Evolutionary conservation across 2,888 invertebrate species (phyloP), one percentile per base, ranked within the genome.

Genomic region (Drosophila borealis): DNA sequence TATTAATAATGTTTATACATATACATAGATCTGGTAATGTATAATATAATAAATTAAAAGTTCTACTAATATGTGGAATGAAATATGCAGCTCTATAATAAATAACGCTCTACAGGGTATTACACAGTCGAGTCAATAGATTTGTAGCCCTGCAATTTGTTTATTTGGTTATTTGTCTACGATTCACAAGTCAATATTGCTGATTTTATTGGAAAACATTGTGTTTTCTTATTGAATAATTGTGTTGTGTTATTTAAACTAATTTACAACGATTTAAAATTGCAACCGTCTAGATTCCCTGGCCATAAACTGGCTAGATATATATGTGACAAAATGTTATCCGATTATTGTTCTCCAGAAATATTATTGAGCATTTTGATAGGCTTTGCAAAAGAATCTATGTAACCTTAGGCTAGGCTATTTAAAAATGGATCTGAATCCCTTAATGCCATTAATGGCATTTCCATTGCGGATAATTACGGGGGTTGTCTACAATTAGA

Each of bases 361-460:
- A 8, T 62, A 21, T 21, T n/a, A 34, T 34, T 13, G 8, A 34
- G 10, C 19, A 13, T 25, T 41, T n/a, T 34, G 19, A 29, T 53
- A 33, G 54, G 19, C 8, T 14, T 41, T 14, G 19, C 2, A 56
- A 34, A 55, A 33, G 17, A 29, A 8, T 19, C 56, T 51, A 19
- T 14, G 14, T 39, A 29, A 19, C 0, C 37, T n/a, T 17, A 29
- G 19, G 21, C 6, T 19, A 17, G 34, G 55, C 19, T 56, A 37
- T 25, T 45, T 42, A 0, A 14, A 59, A 13, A 36, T 34, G 36
- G 6, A 9, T n/a, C 51, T 41, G 72, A 86, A 81, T 81, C 68
- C 82, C 81, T 85, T 90, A 90, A 91, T 90, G 66, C 82, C 91
- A 82, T 91, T 90, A 91, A 91, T 89, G 84, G 87, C 83, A 80